These are phyloP conservation scores for Phainopepla nitens DNA, from an alignment of 2,113 vertebrate genomes.

Conservation along the genomic window DNA sequence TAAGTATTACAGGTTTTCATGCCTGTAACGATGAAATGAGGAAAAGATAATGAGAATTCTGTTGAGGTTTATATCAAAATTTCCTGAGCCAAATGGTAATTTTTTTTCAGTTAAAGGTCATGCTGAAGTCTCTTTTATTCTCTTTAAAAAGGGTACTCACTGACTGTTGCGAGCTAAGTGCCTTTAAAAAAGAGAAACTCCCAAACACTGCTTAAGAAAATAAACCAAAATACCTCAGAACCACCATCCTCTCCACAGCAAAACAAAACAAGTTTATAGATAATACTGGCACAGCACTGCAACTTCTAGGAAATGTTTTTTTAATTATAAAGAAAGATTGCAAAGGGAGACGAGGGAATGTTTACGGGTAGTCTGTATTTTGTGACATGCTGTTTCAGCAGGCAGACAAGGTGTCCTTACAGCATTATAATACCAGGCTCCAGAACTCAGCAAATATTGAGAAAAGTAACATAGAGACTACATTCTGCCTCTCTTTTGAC, in stretches of 20 bases:
- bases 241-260: not conserved
- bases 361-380: not conserved
- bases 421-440: not conserved
- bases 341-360: not conserved
- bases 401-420: constrained; percentile 2
- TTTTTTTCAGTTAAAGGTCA: constrained; percentile 5
- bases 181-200: not conserved
- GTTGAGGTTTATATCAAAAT: not conserved
- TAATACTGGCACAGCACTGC: not conserved
- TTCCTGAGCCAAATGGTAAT: not conserved
- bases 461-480: not conserved
- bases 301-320: constrained; percentile 43
- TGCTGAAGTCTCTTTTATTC: not conserved
- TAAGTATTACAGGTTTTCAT: not conserved
- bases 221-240: not conserved
- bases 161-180: not conserved
- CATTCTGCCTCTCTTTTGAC: not conserved
- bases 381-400: constrained; percentile 33
- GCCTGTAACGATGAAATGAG: not conserved
- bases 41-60: not conserved
- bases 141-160: not conserved
- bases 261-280: constrained; percentile 31
- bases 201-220: not conserved
- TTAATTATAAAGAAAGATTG: constrained; percentile 37
- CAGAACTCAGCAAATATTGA: not conserved